Base-by-base conservation (phyloP, 2,888 invertebrate genomes). In the Aspidiotus destructor region DNA sequence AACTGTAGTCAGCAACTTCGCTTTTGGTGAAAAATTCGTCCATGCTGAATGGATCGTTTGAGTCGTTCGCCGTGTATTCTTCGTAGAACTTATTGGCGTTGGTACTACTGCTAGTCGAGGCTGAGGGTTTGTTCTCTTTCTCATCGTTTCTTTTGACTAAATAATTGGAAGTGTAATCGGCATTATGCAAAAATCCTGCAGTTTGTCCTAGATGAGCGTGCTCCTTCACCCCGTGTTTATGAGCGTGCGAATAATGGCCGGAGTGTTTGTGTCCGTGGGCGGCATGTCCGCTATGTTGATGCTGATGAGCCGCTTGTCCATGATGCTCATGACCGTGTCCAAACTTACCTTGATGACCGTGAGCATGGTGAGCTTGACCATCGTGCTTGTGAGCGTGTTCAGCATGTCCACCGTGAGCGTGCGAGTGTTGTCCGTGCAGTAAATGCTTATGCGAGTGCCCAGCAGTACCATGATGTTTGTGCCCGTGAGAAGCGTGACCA, bases 281-380 rank as follows among this genome's bases (percentile, higher is more conserved):
- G 10, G 72, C 70, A 41, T 72, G 70, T 5, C 73, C 73, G n/a
- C 71, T 68, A 55, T 73, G 73, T 10, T 69, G 65, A 67, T 73
- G 73, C n/a, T 42, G 53, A 60, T 73, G 73, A 28, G 70, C 69
- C 6, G 70, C 70, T 55, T 72, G 71, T 8, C 73, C 73, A 15
- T 73, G 72, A 55, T 74, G 74, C 52, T 73, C 72, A 68, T 74
- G 74, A 2, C 73, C 72, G 68, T 73, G 73, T 11, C 72, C 71
- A n/a, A 71, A 71, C 60, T 72, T 62, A 9, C 73, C 73, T 60
- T 73, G 71, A 57, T 73, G 73, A n/a, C 71, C 71, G 69, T 73
- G 73, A 11, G 62, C 57, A 58, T 73, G 73, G n/a, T 72, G 71
- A 6, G 72, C 70, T 53, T 72, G 62, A 2, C 73, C 73, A 17